Evolutionary conservation across 2,797 vertebrate genomes (phyloP), one percentile per base, ranked within the genome.

Genomic region (Sebastolobus altivelis): DNA sequence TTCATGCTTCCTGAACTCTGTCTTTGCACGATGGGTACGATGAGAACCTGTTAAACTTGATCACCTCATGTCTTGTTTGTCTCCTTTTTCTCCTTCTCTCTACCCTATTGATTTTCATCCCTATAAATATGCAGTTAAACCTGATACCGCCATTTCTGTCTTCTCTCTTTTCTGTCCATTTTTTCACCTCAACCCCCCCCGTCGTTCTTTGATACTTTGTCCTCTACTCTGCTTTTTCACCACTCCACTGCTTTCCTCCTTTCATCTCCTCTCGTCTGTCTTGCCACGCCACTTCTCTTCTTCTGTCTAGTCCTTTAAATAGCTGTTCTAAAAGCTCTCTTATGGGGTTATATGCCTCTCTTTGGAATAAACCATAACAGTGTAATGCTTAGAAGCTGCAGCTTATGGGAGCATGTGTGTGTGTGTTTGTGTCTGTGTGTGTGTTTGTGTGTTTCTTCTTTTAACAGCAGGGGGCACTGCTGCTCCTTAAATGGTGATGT

Each of bases 401-500:
- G 11, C 3, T 70, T 31, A 29, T 40, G 35, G 13, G 38, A 58
- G 25, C 3, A 9, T 58, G 35, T 74, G 33, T 22, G 40, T 68
- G 49, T 49, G 13, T 72, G 8, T 9, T 6, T 8, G 37, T 65
- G 8, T 79, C 58, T 65, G 40, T 25, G 38, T 54, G 49, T 38
- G 13, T 74, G 18, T 49, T 8, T 49, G 31, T 65, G 14, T 79
- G 65, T 75, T 80, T 22, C 16, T 71, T 56, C 3, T 60, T 75
- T 27, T 68, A 70, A 72, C 92, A 90, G 79, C 72, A 93, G 92
- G 80, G 75, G 87, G 86, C 79, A 79, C 73, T 87, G 65, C 65
- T 85, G 79, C 65, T 79, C 46, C 29, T 79, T 72, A 56, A 37
- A 77, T 67, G 27, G 5, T 4, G 12, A 25, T 35, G 22, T 5